Conservation (phyloP, 2,797 vertebrate species). For the Ambastaia sidthimunki region DNA sequence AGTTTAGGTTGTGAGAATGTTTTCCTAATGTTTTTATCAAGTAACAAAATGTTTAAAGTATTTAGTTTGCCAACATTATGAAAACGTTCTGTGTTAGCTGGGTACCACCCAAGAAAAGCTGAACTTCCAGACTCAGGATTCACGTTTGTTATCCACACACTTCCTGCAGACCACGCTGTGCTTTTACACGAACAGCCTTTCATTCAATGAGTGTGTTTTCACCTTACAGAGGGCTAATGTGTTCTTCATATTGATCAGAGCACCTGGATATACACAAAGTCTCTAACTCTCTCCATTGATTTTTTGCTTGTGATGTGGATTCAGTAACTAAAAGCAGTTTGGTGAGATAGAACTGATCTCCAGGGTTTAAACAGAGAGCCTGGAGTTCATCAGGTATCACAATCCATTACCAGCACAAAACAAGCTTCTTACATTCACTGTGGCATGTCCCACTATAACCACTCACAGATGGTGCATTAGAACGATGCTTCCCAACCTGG, state of each 20-base stretch:
- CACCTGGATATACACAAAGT: constrained; percentile 33
- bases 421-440: neutral
- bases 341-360: constrained; percentile 33
- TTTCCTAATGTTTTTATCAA: too few relatives aligned
- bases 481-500: neutral
- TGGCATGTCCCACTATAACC: neutral
- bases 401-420: constrained; percentile 5
- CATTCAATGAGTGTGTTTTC: constrained; percentile 62
- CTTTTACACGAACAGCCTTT: constrained; percentile 66
- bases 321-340: constrained; percentile 30
- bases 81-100: too few relatives aligned
- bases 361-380: neutral
- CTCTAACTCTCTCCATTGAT: constrained; percentile 19
- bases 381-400: neutral
- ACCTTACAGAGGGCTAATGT: constrained; percentile 56
- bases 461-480: neutral
- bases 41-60: too few relatives aligned
- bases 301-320: constrained; percentile 33
- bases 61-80: too few relatives aligned
- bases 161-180: constrained; percentile 53
- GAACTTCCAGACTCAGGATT: too few relatives aligned
- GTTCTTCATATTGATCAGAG: constrained; percentile 28
- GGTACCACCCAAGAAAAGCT: neutral
- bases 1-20: too few relatives aligned
- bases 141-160: neutral